These are phyloP conservation scores for Timema cristinae DNA, from an alignment of 2,888 invertebrate genomes.

Conservation along the genomic window DNA sequence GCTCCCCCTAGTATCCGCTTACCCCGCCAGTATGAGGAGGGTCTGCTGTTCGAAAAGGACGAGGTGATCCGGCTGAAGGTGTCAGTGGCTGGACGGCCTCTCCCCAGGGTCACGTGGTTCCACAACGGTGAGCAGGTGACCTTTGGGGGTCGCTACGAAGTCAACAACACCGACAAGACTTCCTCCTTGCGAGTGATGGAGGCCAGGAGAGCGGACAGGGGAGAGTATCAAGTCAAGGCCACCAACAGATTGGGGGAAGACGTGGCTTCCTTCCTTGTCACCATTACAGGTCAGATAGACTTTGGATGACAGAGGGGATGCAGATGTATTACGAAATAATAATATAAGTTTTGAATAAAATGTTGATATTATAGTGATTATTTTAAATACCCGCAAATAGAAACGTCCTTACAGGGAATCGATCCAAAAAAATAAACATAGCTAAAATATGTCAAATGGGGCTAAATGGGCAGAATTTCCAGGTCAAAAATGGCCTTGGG, in stretches of 20 bases:
- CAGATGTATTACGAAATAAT: too few species aligned
- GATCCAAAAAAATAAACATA: too few species aligned
- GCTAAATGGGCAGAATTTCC: too few species aligned
- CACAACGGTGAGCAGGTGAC: constrained; percentile 70
- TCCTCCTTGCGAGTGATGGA: constrained; percentile 73
- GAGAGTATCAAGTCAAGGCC: constrained; percentile 80
- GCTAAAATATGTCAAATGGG: too few species aligned
- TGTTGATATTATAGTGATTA: too few species aligned
- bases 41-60: constrained; percentile 79
- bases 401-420: too few species aligned
- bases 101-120: constrained; percentile 77
- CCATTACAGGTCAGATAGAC: constrained; percentile 61
- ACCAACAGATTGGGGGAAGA: constrained; percentile 80
- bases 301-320: too few species aligned
- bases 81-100: constrained; percentile 79
- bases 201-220: constrained; percentile 75
- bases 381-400: too few species aligned
- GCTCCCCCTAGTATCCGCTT: constrained; percentile 78
- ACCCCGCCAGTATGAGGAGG: constrained; percentile 83
- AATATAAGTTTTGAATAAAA: too few species aligned
- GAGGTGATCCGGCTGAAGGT: constrained; percentile 81
- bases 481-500: too few species aligned
- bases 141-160: constrained; percentile 59
- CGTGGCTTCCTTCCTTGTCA: constrained; percentile 73
- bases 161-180: constrained; percentile 65